These are phyloP conservation scores for Trigoniulus corallinus DNA, from an alignment of 1,140 invertebrate species.

Conservation along the genomic window DNA sequence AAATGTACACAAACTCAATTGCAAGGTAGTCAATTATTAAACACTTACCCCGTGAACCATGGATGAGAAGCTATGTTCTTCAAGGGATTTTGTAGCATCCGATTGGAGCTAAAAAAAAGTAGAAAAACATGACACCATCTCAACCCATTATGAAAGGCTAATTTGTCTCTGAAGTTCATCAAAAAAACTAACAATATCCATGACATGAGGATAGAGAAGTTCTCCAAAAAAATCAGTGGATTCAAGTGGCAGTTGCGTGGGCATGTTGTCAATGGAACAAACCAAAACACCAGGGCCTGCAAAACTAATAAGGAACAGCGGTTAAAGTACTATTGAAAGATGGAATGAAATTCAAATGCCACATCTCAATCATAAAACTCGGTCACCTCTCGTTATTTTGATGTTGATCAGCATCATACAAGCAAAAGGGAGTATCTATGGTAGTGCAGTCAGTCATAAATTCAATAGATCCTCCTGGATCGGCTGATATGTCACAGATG, in stretches of 20 bases:
- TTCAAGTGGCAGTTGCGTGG: conserved; percentile 91
- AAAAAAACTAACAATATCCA: conserved; percentile 48
- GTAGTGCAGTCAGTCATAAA: conserved; percentile 99
- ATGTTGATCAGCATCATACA: conserved; percentile 96
- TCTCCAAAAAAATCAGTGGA: conserved; percentile 96
- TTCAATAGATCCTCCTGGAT: conserved; percentile 96
- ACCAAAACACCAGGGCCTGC: conserved; percentile 92
- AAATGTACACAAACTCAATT: no score
- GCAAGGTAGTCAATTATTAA: no score
- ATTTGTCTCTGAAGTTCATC: no score
- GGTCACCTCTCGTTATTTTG: conserved; percentile 77
- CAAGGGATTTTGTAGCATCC: conserved; percentile 65
- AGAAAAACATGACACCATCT: conserved; percentile 4
- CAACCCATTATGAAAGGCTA: background rate
- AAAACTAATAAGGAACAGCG: conserved; percentile 40
- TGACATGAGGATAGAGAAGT: conserved; percentile 69
- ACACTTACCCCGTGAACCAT: conserved; percentile 64
- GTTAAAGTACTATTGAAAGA: no score
- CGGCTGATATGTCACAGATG: conserved; percentile 96
- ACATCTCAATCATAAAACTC: background rate
- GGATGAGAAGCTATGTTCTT: conserved; percentile 55
- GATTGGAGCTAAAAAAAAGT: conserved; percentile 46
- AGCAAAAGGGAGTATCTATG: conserved; percentile 95
- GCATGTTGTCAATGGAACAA: conserved; percentile 99
- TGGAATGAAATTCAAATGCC: background rate